These are phyloP conservation scores for Sphaerodactylus townsendi DNA, from an alignment of 2,113 vertebrate genomes.

Conservation along the genomic window DNA sequence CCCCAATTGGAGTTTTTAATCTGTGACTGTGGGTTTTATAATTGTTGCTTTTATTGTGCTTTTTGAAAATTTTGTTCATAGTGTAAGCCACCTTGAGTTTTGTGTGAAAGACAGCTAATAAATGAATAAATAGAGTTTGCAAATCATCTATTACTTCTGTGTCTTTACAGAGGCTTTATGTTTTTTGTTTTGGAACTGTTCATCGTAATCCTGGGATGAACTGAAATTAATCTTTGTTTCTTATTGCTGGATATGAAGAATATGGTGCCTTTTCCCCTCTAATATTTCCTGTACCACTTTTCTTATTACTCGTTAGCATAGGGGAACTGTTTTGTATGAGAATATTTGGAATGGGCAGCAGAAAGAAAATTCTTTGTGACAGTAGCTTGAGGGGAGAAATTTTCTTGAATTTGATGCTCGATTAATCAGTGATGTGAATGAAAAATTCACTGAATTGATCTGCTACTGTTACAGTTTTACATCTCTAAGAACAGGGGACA, in stretches of 20 bases:
- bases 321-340: background rate
- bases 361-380: background rate
- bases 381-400: background rate
- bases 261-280: background rate
- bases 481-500: background rate
- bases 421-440: background rate
- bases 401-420: background rate
- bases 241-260: background rate
- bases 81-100: too few species aligned
- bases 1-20: too few species aligned
- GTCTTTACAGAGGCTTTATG: background rate
- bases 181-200: background rate
- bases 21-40: too few species aligned
- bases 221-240: background rate
- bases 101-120: too few species aligned
- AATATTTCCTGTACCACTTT: background rate
- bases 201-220: background rate
- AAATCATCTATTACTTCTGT: background rate
- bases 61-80: too few species aligned
- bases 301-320: background rate
- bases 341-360: background rate
- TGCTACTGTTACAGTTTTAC: background rate
- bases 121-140: background rate
- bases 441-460: background rate
- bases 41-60: too few species aligned